Conservation (phyloP, 2,113 vertebrate genomes). For the Neogobius melanostomus region DNA sequence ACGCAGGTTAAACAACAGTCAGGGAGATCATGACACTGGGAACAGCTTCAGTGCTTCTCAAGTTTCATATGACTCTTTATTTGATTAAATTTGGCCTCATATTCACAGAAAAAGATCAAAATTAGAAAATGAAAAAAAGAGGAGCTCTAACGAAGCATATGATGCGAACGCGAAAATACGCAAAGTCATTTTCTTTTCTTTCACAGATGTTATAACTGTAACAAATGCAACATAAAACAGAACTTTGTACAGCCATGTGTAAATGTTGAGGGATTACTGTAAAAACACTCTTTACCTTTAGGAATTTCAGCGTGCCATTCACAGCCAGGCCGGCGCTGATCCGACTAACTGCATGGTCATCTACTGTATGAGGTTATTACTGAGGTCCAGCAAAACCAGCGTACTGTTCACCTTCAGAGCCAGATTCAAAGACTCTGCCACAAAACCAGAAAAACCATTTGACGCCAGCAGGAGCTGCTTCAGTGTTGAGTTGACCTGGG, state of each 20-base stretch:
- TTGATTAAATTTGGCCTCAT: too few relatives aligned
- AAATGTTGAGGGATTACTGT: background rate
- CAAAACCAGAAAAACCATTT: slow-evolving; percentile 75
- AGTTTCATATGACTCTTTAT: too few relatives aligned
- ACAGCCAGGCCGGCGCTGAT: slow-evolving; percentile 75
- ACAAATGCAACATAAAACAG: too few relatives aligned
- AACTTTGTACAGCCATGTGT: background rate
- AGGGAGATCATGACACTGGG: too few relatives aligned
- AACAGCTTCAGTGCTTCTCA: too few relatives aligned
- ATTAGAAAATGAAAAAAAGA: too few relatives aligned
- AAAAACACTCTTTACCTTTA: slow-evolving; percentile 68
- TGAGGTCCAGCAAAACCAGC: slow-evolving; percentile 76
- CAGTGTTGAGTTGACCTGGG: slow-evolving; percentile 54
- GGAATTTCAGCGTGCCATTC: slow-evolving; percentile 72
- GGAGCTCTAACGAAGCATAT: too few relatives aligned
- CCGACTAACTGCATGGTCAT: slow-evolving; percentile 56
- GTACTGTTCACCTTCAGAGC: slow-evolving; percentile 73
- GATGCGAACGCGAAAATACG: too few relatives aligned
- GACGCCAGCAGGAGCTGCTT: slow-evolving; percentile 73
- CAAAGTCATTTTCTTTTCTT: too few relatives aligned
- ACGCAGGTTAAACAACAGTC: too few relatives aligned
- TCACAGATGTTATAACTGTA: too few relatives aligned
- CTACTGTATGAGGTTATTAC: slow-evolving; percentile 74
- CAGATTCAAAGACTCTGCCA: slow-evolving; percentile 72
- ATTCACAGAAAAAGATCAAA: too few relatives aligned